Evolutionary conservation across 2,888 invertebrate species (phyloP).

Genomic region (Drosophila meridionalis): DNA sequence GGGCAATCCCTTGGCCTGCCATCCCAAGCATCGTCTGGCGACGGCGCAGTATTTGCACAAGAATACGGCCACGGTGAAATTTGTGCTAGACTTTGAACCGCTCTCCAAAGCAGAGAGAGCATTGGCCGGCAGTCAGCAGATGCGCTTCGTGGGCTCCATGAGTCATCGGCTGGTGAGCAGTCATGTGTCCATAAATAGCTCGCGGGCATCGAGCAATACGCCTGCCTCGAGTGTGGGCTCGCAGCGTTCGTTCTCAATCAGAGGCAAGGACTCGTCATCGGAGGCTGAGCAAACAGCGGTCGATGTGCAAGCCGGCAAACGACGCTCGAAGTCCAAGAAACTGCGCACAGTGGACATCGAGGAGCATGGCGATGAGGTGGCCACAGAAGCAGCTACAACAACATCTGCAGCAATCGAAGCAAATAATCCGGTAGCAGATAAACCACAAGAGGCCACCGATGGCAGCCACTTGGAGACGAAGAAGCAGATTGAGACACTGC

Average conservation of each 20-base stretch:
- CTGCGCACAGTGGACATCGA: conserved; percentile 85
- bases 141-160: conserved; percentile 56
- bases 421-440: neutral
- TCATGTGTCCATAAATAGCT: conserved; percentile 56
- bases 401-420: neutral
- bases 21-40: conserved; percentile 87
- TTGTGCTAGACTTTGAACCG: conserved; percentile 86
- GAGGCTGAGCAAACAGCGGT: conserved; percentile 41
- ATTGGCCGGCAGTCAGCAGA: conserved; percentile 85
- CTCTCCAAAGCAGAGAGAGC: conserved; percentile 86
- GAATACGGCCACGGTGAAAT: conserved; percentile 86
- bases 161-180: conserved; percentile 49
- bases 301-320: conserved; percentile 62
- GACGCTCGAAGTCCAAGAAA: conserved; percentile 79
- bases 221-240: conserved; percentile 84
- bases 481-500: conserved; percentile 87
- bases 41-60: conserved; percentile 87
- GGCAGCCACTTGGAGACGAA: conserved; percentile 87
- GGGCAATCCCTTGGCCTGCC: conserved; percentile 88
- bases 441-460: conserved; percentile 52
- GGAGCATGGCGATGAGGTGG: conserved; percentile 47
- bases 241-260: conserved; percentile 55
- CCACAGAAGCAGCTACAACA: neutral
- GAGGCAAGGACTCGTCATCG: conserved; percentile 46
- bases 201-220: conserved; percentile 64